Evolutionary conservation across 2,888 invertebrate genomes (phyloP), one percentile per base, ranked within the genome.

Genomic region (Napeogenes inachia): DNA sequence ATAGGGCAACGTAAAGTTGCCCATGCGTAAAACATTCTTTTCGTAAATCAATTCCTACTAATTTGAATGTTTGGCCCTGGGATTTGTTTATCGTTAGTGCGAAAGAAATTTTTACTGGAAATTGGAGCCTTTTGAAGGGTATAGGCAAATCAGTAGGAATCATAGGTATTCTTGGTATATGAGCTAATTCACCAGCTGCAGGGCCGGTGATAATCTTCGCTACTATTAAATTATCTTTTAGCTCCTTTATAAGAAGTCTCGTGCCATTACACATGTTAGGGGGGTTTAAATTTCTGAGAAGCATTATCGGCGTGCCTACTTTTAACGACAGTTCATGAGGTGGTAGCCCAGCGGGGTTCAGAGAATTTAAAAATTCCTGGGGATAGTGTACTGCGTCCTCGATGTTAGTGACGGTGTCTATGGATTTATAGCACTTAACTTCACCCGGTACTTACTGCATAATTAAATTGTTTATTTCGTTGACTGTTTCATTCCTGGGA

Each of bases 311-410:
- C 4, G 6, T 35, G 4, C 35, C 35, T 5, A 35, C 6, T 56
- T 60, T 71, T 67, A 70, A 71, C 21, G 46, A 42, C 38, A 71
- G n/a, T 67, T 68, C 61, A 54, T 71, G 71, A 33, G 71, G 66
- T 60, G 70, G 67, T 13, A 72, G 62, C 4, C 70, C 70, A 65
- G 70, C 10, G 42, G 71, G 71, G 50, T 70, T 72, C 4, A 73
- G 57, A 2, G 70, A 75, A 73, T 75, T 75, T 65, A 73, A 70
- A 73, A 73, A 74, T 66, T 73, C 68, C 59, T 72, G 68, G 46
- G 71, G 71, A 12, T 72, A 70, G 47, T 72, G 69, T 0, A 72
- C 71, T 66, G 70, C 61, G 57, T 71, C 72, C 56, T 71, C 72
- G 53, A 70, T 69, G 50, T 73, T 71, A 60, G 62, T 63, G 0